phyloP scores from a whole-genome alignment of 1,140 invertebrate species.

The Phenacoccus solenopsis region DNA sequence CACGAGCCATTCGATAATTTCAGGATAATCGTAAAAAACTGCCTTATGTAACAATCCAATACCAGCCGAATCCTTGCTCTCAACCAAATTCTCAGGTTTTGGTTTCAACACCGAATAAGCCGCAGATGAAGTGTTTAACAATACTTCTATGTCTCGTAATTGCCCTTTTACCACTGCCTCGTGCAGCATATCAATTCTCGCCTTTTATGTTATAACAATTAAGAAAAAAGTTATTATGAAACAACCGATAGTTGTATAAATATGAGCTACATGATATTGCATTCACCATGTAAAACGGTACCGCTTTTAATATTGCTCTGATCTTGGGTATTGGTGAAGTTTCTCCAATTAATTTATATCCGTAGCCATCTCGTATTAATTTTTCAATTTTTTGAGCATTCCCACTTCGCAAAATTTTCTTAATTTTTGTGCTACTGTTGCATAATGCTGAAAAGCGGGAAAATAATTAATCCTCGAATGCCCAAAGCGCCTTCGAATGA shows the following conservation, averaged over 20 bases:
- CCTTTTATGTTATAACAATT: constrained; percentile 33
- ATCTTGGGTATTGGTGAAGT: constrained; percentile 49
- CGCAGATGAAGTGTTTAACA: constrained; percentile 32
- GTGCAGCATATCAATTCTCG: constrained; percentile 52
- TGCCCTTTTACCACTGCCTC: constrained; percentile 54
- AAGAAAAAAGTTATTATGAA: background rate
- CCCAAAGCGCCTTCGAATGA: no score
- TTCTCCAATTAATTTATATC: constrained; percentile 52
- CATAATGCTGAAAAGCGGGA: constrained; percentile 13
- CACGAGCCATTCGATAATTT: constrained; percentile 59
- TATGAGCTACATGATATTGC: background rate
- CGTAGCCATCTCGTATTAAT: constrained; percentile 62
- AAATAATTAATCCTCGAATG: no score
- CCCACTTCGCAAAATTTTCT: constrained; percentile 41
- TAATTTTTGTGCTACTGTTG: constrained; percentile 14
- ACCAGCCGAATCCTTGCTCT: constrained; percentile 58
- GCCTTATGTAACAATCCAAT: constrained; percentile 65
- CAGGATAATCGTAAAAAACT: constrained; percentile 56
- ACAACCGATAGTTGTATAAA: background rate
- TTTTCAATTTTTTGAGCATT: constrained; percentile 62
- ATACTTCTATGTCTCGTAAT: constrained; percentile 46
- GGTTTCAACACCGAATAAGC: constrained; percentile 26
- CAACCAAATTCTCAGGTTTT: constrained; percentile 46
- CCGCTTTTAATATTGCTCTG: constrained; percentile 48
- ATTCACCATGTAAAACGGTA: constrained; percentile 53